These are phyloP conservation scores for Melieria crassipennis DNA, from an alignment of 2,888 invertebrate species.

Conservation along the genomic window DNA sequence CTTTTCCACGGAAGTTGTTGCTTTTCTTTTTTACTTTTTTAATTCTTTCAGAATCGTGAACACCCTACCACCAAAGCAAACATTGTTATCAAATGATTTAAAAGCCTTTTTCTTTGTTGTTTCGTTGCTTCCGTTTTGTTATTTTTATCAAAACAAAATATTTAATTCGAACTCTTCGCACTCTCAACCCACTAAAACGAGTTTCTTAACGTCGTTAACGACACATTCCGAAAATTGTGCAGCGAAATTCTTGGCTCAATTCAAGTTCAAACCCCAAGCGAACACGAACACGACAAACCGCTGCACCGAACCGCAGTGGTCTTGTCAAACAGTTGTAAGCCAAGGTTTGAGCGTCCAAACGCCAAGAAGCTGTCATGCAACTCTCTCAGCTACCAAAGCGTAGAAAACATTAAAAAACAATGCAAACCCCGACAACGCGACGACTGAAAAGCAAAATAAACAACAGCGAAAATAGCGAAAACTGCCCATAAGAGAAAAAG, in stretches of 20 bases:
- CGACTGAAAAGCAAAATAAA: conserved; percentile 21
- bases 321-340: conserved; percentile 22
- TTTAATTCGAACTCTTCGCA: neutral
- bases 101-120: neutral
- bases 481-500: conserved; percentile 13
- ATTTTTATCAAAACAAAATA: neutral
- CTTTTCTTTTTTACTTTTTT: too few species aligned
- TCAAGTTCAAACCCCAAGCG: conserved; percentile 9
- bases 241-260: conserved; percentile 16
- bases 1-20: too few species aligned
- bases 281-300: neutral
- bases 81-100: neutral
- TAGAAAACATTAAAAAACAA: too few species aligned
- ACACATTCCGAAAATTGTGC: neutral
- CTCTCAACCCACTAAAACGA: conserved; percentile 7
- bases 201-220: conserved; percentile 7
- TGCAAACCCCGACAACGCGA: neutral
- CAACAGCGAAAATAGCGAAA: neutral
- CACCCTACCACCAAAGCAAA: too few species aligned
- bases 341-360: conserved; percentile 25
- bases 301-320: neutral
- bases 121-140: neutral
- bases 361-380: too few species aligned
- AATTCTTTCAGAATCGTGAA: too few species aligned
- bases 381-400: too few species aligned